phyloP scores from a whole-genome alignment of 2,888 invertebrate genomes.

The Doris montereyensis region DNA sequence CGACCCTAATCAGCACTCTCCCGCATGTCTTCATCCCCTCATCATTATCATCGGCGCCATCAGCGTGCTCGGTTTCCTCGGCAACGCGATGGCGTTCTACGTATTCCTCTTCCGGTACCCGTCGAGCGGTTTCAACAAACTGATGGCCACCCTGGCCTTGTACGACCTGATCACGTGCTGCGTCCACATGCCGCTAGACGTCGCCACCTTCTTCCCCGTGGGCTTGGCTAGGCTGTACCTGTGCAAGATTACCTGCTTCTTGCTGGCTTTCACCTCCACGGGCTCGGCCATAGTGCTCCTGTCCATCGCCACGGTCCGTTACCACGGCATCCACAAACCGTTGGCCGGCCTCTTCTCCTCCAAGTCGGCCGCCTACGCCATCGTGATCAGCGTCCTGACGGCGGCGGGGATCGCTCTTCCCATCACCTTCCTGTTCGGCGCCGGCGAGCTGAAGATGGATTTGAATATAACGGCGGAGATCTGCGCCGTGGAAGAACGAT shows the following conservation, averaged over 20 bases:
- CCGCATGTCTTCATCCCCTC: constrained; percentile 12
- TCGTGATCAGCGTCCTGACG: constrained; percentile 1
- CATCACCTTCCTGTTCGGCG: constrained; percentile 23
- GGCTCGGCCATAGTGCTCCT: constrained; percentile 30
- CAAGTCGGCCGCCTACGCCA: neutral
- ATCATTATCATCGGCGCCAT: constrained; percentile 13
- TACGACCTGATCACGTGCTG: constrained; percentile 28
- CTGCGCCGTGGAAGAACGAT: constrained; percentile 28
- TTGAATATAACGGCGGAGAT: constrained; percentile 4
- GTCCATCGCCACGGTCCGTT: constrained; percentile 26
- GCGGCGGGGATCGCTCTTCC: constrained; percentile 3
- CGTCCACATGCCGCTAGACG: constrained; percentile 33
- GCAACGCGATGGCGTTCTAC: constrained; percentile 23
- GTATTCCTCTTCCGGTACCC: constrained; percentile 10
- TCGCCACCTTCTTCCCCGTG: constrained; percentile 10
- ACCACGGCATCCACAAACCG: constrained; percentile 20
- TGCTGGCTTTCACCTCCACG: constrained; percentile 33
- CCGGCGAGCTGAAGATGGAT: neutral
- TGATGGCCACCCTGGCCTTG: constrained; percentile 21
- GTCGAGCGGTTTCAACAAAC: constrained; percentile 27
- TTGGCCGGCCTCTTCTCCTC: neutral
- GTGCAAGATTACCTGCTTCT: constrained; percentile 36
- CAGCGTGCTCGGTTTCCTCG: constrained; percentile 16
- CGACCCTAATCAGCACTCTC: neutral
- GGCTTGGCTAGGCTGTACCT: neutral